Conservation (phyloP, 1,140 invertebrate species). For the Ephestia elutella region DNA sequence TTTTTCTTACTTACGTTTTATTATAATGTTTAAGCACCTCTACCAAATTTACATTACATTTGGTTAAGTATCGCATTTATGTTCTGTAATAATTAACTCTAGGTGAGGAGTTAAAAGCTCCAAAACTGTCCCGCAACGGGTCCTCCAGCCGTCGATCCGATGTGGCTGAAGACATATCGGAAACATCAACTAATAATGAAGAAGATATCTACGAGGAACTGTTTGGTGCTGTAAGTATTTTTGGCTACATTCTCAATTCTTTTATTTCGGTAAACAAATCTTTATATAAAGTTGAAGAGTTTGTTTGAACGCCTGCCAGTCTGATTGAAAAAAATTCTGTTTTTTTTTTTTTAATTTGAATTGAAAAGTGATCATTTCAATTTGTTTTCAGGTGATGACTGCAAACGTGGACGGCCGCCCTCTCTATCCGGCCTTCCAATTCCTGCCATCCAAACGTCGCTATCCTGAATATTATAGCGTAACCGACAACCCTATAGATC, state of each 20-base stretch:
- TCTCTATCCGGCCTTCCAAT: slow-evolving; percentile 89
- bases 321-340: neutral
- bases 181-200: slow-evolving; percentile 81
- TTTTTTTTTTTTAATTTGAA: neutral
- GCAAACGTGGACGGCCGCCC: slow-evolving; percentile 87
- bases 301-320: no score
- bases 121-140: slow-evolving; percentile 59
- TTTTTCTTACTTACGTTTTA: no score
- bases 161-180: slow-evolving; percentile 78
- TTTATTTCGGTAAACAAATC: no score
- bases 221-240: slow-evolving; percentile 77
- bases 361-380: no score
- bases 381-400: slow-evolving; percentile 81
- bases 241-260: no score
- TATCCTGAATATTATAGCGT: slow-evolving; percentile 98
- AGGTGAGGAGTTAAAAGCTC: slow-evolving; percentile 66
- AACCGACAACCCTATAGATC: slow-evolving; percentile 96
- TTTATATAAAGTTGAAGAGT: neutral
- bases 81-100: no score
- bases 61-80: no score
- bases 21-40: no score
- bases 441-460: slow-evolving; percentile 91
- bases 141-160: slow-evolving; percentile 65
- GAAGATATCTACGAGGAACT: slow-evolving; percentile 81
- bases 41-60: no score